phyloP scores from a whole-genome alignment of 2,113 vertebrate species.

The Dendropsophus ebraccatus region DNA sequence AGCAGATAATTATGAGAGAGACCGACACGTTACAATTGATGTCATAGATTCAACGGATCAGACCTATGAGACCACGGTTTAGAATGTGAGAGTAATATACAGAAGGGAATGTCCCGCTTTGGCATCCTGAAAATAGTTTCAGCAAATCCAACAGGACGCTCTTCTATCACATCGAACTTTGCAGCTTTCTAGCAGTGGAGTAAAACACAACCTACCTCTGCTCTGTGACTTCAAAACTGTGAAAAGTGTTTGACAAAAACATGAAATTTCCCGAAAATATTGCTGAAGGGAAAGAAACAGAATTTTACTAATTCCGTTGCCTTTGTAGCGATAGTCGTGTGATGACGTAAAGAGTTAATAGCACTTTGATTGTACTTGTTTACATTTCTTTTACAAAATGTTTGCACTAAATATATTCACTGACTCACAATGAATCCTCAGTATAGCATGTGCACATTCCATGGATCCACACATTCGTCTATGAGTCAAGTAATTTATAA shows the following conservation, averaged over 20 bases:
- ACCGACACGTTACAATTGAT: not conserved
- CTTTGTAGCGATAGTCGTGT: not conserved
- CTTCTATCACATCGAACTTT: not conserved
- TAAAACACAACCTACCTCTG: not conserved
- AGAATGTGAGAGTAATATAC: not conserved
- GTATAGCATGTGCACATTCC: not conserved
- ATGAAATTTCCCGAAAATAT: not conserved
- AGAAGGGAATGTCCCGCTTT: not conserved
- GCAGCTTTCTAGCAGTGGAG: not conserved
- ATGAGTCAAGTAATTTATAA: not conserved
- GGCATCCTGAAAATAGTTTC: not conserved
- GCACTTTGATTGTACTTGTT: not conserved
- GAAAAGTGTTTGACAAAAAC: not conserved
- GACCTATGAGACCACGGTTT: constrained; percentile 30
- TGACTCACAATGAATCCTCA: not conserved
- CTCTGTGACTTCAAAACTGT: constrained; percentile 10
- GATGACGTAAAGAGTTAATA: not conserved
- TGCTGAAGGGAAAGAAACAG: not conserved
- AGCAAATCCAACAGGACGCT: not conserved
- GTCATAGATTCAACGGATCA: not conserved
- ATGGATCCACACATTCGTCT: not conserved
- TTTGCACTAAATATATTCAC: not conserved
- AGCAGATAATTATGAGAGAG: constrained; percentile 42
- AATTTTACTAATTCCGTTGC: not conserved
- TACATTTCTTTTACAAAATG: not conserved